Percentiles rank a stretch among this genome's conserved stretches.
These are phyloP conservation scores for Lithobates sylvaticus DNA, from an alignment of 2,797 vertebrate genomes.

Conservation along the genomic window DNA sequence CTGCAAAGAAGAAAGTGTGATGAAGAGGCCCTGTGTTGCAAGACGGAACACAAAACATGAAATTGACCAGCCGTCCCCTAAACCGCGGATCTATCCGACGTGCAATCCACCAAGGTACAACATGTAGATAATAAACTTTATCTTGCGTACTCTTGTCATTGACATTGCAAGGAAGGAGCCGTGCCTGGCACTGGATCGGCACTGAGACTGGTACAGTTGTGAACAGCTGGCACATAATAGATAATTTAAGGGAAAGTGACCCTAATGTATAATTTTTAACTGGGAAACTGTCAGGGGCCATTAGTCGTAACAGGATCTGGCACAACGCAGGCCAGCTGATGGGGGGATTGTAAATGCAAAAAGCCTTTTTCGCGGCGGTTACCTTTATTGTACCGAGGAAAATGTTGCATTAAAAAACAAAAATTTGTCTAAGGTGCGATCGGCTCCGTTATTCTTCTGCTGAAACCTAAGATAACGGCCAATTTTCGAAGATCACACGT, in stretches of 20 bases:
- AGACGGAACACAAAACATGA: constrained; percentile 66
- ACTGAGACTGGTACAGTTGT: constrained; percentile 72
- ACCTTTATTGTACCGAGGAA: constrained; percentile 49
- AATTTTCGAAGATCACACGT: neutral
- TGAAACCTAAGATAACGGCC: constrained; percentile 24
- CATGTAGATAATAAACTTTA: constrained; percentile 56
- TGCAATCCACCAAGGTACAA: constrained; percentile 69
- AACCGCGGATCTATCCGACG: constrained; percentile 62
- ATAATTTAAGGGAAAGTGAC: constrained; percentile 85
- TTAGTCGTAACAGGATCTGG: constrained; percentile 80
- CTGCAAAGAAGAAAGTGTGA: constrained; percentile 79
- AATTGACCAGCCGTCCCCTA: constrained; percentile 52
- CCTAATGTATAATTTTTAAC: constrained; percentile 86
- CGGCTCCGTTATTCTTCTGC: constrained; percentile 12
- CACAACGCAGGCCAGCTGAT: constrained; percentile 72
- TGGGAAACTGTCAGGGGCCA: constrained; percentile 84
- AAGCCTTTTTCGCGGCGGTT: constrained; percentile 69
- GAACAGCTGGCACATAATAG: constrained; percentile 84
- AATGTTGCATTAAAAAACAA: constrained; percentile 44
- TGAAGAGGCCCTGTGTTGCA: constrained; percentile 70
- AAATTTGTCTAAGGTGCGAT: constrained; percentile 45
- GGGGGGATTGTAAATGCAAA: constrained; percentile 69
- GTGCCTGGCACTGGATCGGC: constrained; percentile 74
- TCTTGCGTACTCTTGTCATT: constrained; percentile 51
- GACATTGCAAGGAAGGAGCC: constrained; percentile 63